phyloP scores from a whole-genome alignment of 2,888 invertebrate genomes.

The Aporophyla nigra region DNA sequence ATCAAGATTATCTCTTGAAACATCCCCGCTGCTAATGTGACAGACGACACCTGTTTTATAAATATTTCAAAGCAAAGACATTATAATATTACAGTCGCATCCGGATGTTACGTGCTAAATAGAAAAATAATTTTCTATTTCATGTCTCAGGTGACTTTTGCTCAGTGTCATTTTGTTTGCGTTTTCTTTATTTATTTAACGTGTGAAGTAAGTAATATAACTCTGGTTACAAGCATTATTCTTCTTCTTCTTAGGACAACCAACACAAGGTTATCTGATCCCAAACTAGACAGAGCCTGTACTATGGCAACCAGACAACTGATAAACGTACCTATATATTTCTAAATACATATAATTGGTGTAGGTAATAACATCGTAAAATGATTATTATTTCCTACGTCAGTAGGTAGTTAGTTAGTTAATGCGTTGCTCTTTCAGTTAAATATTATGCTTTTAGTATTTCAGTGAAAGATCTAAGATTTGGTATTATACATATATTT shows the following conservation, averaged over 20 bases:
- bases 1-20: conserved; percentile 22
- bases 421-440: background rate
- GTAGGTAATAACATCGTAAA: background rate
- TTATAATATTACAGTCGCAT: conserved; percentile 69
- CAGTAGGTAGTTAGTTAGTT: background rate
- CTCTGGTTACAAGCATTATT: background rate
- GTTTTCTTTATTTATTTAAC: background rate
- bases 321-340: too few relatives aligned
- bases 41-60: conserved; percentile 60
- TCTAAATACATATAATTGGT: too few relatives aligned
- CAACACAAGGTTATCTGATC: too few relatives aligned
- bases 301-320: too few relatives aligned
- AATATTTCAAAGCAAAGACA: conserved; percentile 74
- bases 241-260: too few relatives aligned
- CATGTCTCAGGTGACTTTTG: background rate
- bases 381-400: background rate
- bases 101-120: conserved; percentile 66
- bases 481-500: too few relatives aligned
- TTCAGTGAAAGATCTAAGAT: too few relatives aligned
- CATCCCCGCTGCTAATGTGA: conserved; percentile 26
- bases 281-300: too few relatives aligned
- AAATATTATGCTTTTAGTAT: too few relatives aligned
- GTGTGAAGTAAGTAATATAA: too few relatives aligned
- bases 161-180: background rate
- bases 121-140: conserved; percentile 15